Percentiles rank a stretch among this genome's conserved stretches.
These are phyloP conservation scores for Thymelicus lineola DNA, from an alignment of 2,888 invertebrate species.

Conservation along the genomic window DNA sequence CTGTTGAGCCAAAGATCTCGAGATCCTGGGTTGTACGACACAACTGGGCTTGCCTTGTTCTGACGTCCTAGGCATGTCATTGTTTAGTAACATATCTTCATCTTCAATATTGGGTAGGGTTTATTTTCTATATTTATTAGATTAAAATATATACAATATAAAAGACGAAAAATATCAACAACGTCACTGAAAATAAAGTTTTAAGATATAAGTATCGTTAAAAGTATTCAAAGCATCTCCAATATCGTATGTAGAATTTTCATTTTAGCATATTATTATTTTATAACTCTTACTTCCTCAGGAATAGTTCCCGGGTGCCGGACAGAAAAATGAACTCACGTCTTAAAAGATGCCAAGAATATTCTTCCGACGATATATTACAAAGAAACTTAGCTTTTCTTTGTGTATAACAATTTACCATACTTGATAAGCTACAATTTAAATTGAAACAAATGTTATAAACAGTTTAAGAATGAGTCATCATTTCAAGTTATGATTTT, in stretches of 20 bases:
- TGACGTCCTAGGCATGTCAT: too few species aligned
- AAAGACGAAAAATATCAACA: too few species aligned
- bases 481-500: too few species aligned
- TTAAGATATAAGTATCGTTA: conserved; percentile 11
- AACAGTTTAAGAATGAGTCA: too few species aligned
- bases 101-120: too few species aligned
- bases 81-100: too few species aligned
- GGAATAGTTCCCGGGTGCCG: conserved; percentile 28
- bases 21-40: too few species aligned
- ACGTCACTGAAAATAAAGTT: background rate
- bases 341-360: conserved; percentile 39
- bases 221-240: conserved; percentile 17
- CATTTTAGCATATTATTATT: conserved; percentile 28
- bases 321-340: conserved; percentile 41
- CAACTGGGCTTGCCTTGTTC: too few species aligned
- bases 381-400: conserved; percentile 2
- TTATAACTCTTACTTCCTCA: conserved; percentile 32
- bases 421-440: background rate
- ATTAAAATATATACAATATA: too few species aligned
- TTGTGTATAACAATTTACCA: conserved; percentile 1
- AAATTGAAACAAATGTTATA: too few species aligned
- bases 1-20: too few species aligned
- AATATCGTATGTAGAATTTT: conserved; percentile 22
- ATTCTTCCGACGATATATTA: conserved; percentile 30
- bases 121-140: too few species aligned